These are phyloP conservation scores for Eulimnadia texana DNA, from an alignment of 1,140 invertebrate species.

Conservation along the genomic window DNA sequence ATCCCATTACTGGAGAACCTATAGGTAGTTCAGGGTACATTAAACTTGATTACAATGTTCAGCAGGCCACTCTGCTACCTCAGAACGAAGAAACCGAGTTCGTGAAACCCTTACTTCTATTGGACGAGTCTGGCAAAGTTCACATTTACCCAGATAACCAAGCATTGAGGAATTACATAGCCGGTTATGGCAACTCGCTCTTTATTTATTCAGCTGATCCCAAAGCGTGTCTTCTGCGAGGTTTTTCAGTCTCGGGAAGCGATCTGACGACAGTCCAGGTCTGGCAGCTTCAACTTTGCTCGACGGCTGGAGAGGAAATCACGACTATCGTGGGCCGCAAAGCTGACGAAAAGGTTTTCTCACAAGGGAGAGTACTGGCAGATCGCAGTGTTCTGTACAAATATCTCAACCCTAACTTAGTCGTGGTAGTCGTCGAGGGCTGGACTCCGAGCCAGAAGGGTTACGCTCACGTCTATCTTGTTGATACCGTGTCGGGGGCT, in stretches of 20 bases:
- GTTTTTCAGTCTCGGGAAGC: constrained; percentile 34
- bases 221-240: constrained; percentile 45
- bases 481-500: constrained; percentile 80
- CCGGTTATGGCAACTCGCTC: constrained; percentile 27
- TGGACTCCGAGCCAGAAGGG: constrained; percentile 58
- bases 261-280: background rate
- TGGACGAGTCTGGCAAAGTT: constrained; percentile 53
- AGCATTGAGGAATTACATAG: background rate
- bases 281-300: constrained; percentile 14
- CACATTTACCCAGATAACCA: constrained; percentile 44
- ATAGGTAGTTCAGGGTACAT: constrained; percentile 35
- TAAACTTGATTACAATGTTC: constrained; percentile 49
- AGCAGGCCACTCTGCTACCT: constrained; percentile 56
- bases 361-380: constrained; percentile 82
- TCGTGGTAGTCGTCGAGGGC: constrained; percentile 67
- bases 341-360: constrained; percentile 75
- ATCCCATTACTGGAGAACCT: constrained; percentile 66
- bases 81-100: constrained; percentile 46
- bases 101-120: constrained; percentile 57
- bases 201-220: constrained; percentile 57
- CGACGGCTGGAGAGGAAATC: constrained; percentile 40
- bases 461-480: constrained; percentile 60
- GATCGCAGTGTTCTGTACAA: constrained; percentile 96
- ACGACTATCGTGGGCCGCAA: constrained; percentile 52
- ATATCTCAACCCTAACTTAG: constrained; percentile 93